Base-by-base conservation (phyloP, 1,140 invertebrate genomes). In the Bombus waltoni region DNA sequence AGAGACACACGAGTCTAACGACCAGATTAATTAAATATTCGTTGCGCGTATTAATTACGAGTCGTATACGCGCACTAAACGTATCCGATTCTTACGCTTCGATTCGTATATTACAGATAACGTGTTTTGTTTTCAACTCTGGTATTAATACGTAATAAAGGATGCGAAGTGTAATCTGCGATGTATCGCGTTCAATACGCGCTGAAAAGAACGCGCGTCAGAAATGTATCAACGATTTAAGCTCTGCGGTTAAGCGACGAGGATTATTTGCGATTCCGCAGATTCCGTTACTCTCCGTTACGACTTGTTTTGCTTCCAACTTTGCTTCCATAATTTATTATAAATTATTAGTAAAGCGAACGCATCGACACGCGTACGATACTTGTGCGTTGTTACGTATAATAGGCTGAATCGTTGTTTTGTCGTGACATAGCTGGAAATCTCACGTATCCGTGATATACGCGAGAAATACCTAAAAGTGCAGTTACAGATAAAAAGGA, bases 301-400 rank as follows among this genome's bases (percentile, higher is more conserved):
- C 35, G 0, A 68, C n/a, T 42, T 59, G 18, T 53, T 70, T 40
- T 3, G 28, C 22, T 59, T 32, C 28, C 13, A 18, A 68, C 3
- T 40, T 68, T 9, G 18, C 9, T 44, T 79, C 4, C n/a, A 9
- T 79, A 79, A 84, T 84, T 84, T 84, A 84, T 84, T 84, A 79
- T 84, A 84, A 84, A 84, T 84, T 84, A 84, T 84, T 84, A 42
- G 10, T 32, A 53, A 66, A 18, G 25, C 76, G 44, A 71, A 35
- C 35, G 9, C n/a, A 42, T 35, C n/a, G 10, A 47, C 25, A 32
- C 22, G 35, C n/a, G 57, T 76, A 35, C 32, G 22, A 25, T 22
- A 47, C n/a, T 42, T 42, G 0, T 5, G 15, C 18, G 13, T 75
- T 75, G 8, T 44, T 28, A 11, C 6, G 57, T 35, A n/a, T 38